phyloP scores from a whole-genome alignment of 30 jellyfish, hydroid and myxozoan genomes.

The Turritopsis rubra region DNA sequence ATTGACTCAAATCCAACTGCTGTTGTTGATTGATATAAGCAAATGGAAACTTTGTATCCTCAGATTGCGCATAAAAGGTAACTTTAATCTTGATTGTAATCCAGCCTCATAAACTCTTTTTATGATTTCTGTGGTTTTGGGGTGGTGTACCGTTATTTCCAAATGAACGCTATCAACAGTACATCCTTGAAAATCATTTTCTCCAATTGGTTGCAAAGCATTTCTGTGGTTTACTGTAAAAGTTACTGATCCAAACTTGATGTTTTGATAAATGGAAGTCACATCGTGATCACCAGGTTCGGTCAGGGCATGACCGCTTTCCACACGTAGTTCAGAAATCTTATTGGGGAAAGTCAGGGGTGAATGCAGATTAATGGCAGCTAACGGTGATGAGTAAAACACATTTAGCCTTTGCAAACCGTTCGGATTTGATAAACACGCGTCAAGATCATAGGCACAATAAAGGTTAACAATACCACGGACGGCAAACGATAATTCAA shows the following conservation, averaged over 20 bases:
- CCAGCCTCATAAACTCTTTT: not conserved
- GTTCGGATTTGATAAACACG: not conserved
- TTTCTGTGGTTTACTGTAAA: not conserved
- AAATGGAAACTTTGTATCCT: not conserved
- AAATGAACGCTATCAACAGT: not conserved
- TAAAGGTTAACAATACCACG: not conserved
- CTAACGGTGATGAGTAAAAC: not conserved
- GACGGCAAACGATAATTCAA: not conserved
- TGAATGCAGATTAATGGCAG: not conserved
- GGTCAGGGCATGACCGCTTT: not conserved
- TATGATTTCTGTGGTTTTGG: not conserved
- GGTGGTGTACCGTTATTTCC: not conserved
- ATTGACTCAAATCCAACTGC: not conserved
- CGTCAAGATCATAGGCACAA: not conserved
- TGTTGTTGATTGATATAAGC: not conserved
- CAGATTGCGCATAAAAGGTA: not conserved
- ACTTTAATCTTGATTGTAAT: not conserved
- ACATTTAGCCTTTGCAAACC: not conserved
- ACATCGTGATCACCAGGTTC: not conserved
- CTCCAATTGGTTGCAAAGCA: not conserved
- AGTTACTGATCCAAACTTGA: not conserved
- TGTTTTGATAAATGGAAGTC: not conserved
- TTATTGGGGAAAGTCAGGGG: not conserved
- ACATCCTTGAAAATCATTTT: not conserved
- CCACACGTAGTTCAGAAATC: not conserved